Base-by-base conservation (phyloP, 2,888 invertebrate species). In the Ametastegia equiseti region DNA sequence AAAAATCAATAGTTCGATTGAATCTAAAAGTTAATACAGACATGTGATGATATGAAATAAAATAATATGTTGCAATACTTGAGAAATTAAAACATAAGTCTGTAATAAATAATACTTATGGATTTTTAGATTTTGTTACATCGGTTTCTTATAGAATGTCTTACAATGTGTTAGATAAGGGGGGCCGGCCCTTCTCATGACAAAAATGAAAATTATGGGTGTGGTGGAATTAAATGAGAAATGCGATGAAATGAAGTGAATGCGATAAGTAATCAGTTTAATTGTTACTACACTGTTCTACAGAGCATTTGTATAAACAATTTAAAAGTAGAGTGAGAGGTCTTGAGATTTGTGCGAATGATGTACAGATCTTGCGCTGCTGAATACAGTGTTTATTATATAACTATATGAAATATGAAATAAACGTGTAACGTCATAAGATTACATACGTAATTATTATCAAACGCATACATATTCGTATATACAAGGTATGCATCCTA, bases 141-240 rank as follows among this genome's bases (percentile, higher is more conserved):
- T 75, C 54, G 23, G 33, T 54, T 75, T 54, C n/a, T 75, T 54
- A 54, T 11, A n/a, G n/a, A 33, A 75, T 54, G 75, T 75, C 75
- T 75, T 50, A 33, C 54, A 75, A 75, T 75, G 54, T 75, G 50
- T 75, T 33, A 33, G 36, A 75, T 54, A n/a, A 75, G 30, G n/a
- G 54, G 83, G 85, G 86, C 86, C 86, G 82, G 83, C 83, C 86
- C 88, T 89, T 87, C 88, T 86, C 88, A 88, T 85, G 85, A 83
- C 75, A 57, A 82, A 79, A 6, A n/a, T 1, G n/a, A 67, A 63
- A 67, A 67, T 67, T 67, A 39, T 71, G 42, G 39, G 30, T 42
- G 45, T 47, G 63, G n/a, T 11, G 23, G 30, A 45, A 15, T 45
- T 71, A 45, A 45, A 23, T n/a, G 45, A 27, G 23, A 27, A 45